Conservation (phyloP, 2,888 invertebrate genomes). For the Anthrax anthrax region DNA sequence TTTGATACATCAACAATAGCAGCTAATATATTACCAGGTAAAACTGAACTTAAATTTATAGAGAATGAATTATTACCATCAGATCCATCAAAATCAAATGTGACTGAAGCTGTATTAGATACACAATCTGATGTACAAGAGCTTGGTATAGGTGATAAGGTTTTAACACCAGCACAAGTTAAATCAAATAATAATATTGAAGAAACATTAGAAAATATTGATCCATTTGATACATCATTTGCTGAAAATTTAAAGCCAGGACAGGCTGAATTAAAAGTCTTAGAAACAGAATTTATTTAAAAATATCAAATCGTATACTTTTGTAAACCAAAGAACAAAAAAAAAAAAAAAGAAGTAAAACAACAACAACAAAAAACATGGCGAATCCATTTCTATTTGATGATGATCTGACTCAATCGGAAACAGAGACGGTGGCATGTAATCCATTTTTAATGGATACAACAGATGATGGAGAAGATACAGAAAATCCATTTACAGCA, state of each 20-base stretch:
- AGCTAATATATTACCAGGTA: conserved; percentile 55
- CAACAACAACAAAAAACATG: too few species aligned
- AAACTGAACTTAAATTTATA: conserved; percentile 59
- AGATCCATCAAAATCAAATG: conserved; percentile 18
- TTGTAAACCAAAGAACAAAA: neutral
- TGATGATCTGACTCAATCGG: conserved; percentile 36
- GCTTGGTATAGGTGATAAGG: conserved; percentile 47
- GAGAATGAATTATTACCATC: conserved; percentile 58
- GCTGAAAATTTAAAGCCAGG: conserved; percentile 62
- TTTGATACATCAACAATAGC: conserved; percentile 77
- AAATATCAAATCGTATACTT: conserved; percentile 16
- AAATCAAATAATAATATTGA: conserved; percentile 35
- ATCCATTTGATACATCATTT: conserved; percentile 82
- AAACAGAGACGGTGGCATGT: conserved; percentile 33
- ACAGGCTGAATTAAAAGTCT: conserved; percentile 59
- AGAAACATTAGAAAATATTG: conserved; percentile 38
- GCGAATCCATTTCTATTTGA: conserved; percentile 76
- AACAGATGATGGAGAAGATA: conserved; percentile 17
- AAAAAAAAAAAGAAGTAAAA: conserved; percentile 18
- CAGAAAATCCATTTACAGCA: conserved; percentile 57
- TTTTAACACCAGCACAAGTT: conserved; percentile 56
- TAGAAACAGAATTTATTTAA: conserved; percentile 61
- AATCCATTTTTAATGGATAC: conserved; percentile 53
- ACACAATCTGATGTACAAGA: conserved; percentile 33
- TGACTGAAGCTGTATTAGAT: conserved; percentile 28